A percentile compares a stretch with the other conserved stretches of the same genome.
Evolutionary conservation across 1,140 invertebrate genomes (phyloP).

Genomic region (Ips nitidus): DNA sequence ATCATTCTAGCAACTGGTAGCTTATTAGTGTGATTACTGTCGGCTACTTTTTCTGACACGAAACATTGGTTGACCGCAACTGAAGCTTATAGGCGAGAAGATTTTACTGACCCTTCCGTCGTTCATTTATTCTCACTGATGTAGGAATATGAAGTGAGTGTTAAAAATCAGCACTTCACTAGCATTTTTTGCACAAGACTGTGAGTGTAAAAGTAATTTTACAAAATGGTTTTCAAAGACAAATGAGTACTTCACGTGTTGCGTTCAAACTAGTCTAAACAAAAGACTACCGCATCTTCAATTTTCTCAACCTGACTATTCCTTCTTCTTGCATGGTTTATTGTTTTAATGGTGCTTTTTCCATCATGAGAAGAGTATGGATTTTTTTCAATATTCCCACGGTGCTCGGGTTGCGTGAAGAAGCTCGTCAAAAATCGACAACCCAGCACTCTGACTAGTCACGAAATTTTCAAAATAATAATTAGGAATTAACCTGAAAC

Average conservation of each 20-base stretch:
- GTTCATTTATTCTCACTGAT: too few species aligned
- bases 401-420: constrained; percentile 31
- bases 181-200: too few species aligned
- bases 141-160: too few species aligned
- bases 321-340: constrained; percentile 18
- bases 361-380: constrained; percentile 16
- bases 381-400: constrained; percentile 40
- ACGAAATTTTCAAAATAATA: constrained; percentile 25
- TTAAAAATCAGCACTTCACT: too few species aligned
- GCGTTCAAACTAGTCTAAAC: neutral
- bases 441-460: constrained; percentile 3
- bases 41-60: constrained; percentile 11
- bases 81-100: constrained; percentile 3
- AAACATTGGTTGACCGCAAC: constrained; percentile 15
- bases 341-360: constrained; percentile 24
- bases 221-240: too few species aligned
- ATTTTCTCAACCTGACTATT: neutral
- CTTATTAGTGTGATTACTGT: constrained; percentile 26
- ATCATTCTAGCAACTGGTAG: constrained; percentile 19
- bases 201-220: too few species aligned
- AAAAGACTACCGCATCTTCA: neutral
- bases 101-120: neutral
- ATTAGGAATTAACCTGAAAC: constrained; percentile 17
- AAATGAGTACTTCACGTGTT: too few species aligned
- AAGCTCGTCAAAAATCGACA: constrained; percentile 22